Base-by-base conservation (phyloP, 2,113 vertebrate species). In the Turdus rufiventris region DNA sequence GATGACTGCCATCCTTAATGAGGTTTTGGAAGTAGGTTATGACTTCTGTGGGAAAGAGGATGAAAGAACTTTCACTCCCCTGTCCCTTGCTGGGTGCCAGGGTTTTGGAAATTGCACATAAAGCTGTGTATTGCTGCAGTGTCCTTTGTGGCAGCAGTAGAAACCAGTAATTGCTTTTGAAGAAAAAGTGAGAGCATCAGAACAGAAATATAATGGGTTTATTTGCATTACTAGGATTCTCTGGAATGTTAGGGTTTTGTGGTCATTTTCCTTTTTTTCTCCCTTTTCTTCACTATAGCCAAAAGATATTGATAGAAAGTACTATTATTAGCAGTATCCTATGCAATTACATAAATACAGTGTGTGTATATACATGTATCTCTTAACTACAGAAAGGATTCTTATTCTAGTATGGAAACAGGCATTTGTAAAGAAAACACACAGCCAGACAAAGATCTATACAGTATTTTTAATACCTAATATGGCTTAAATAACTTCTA, bases 401-500 rank as follows among this genome's bases (percentile, higher is more conserved):
- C 50, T 65, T 82, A 43, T 75, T 88, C 43, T 51, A 82, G 40
- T 11, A 88, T 14, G 33, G 80, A 92, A 93, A 80, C 47, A 85
- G 57, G n/a, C 62, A 83, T 58, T 47, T 42, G 9, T 62, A 79
- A 92, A 91, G 47, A 93, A 90, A 95, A 86, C 58, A 62, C 80
- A 93, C 73, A 73, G 50, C 91, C 75, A 53, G 3, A 78, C 74
- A 75, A 91, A 88, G 61, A 86, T 43, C 86, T 88, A 82, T 42
- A 38, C 0, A 25, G 67, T 56, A 61, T 57, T 92, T 95, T 65
- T 81, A 58, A 78, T 88, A 92, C 36, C 51, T 58, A 92, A 80
- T 94, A 76, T 14, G 16, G 74, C 26, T 86, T 73, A 85, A 96
- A 96, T 82, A 88, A 85, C 88, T 73, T 78, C 86, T 19, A 61